Base-by-base conservation (phyloP, 2,797 vertebrate species). In the Ctenochaetus hawaiiensis region DNA sequence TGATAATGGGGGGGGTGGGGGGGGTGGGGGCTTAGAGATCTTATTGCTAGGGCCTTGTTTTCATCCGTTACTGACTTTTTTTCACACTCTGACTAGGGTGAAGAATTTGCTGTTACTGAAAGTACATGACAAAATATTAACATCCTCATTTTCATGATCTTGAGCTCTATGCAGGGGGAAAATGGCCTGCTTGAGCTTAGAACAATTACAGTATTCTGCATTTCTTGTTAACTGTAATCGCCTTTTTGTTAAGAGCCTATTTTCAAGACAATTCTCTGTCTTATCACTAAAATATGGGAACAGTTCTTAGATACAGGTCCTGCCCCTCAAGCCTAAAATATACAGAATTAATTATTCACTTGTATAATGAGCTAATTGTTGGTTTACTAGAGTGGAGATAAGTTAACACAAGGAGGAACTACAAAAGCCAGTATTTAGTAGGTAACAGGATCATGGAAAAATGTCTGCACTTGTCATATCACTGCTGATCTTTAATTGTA, bases 161-260 rank as follows among this genome's bases (percentile, higher is more conserved):
- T 63, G 18, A 52, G 60, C 37, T 67, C 23, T 62, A 8, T 6
- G 34, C 18, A 47, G 0, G 20, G 6, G 37, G 14, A 54, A 57
- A 70, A 62, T 20, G 6, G 34, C 14, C 16, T 47, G 34, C 26
- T 61, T 51, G 22, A 53, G 26, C 26, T 18, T 9, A 56, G 18
- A 64, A 61, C 43, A 47, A 59, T 54, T 68, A 45, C n/a, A 37
- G 20, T 63, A 37, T 22, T 20, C 14, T 17, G 13, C 9, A 34
- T 58, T 53, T 77, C 6, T 64, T 73, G 11, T 80, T 70, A 22
- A 65, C 41, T 47, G 48, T 4, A 63, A 82, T 44, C 30, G 4
- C 2, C 1, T 57, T 77, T 66, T 78, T 75, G 18, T 62, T 56
- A 18, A 60, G 23, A 20, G 47, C 23, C 76, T 68, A 73, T 73